Base-by-base conservation (phyloP, 2,888 invertebrate genomes). In the Rosalia funebris region DNA sequence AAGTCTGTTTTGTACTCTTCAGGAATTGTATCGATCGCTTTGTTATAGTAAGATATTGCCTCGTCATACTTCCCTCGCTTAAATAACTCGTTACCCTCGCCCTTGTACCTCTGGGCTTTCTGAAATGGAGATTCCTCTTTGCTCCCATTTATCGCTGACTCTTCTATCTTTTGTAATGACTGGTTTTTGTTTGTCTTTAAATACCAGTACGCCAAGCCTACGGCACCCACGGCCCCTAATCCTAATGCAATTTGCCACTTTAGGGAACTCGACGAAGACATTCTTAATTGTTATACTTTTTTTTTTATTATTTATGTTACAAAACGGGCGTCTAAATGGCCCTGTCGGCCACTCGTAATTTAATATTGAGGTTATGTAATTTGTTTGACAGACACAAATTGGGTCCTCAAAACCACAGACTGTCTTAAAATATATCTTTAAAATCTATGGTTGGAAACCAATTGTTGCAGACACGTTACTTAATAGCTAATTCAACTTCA, bases 11-110 rank as follows among this genome's bases (percentile, higher is more conserved):
- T 84, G 71, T 90, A 87, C 56, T 91, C 87, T 63, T 84, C 82
- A 0, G 94, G 92, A 74, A 96, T 96, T 25, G 91, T 85, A 71
- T 95, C 93, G 53, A 99, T 98, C 0, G 98, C 98, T 82, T 92
- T 91, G 71, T 93, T 92, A 79, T 99, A 99, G 71, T 90, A 88
- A 25, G 85, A 81, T 60, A 97, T 93, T 10, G 98, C 98, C 79
- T 96, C 95, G 71, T 93, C 92, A 77, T 89, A 98, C 79, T 95
- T 93, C 54, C 92, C 91, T 62, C 88, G 87, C 77, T 91, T 91
- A 80, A 95, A 98, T 70, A 89, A 88, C 67, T 86, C 86, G 81
- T 98, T 98, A 59, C 98, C 98, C 82, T 92, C 90, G 69, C 89
- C 89, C 83, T 97, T 98, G 69, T 91, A 86, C 72, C 88, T 86